Conservation (phyloP, 2,888 invertebrate genomes). For the Eupithecia pulchellata region DNA sequence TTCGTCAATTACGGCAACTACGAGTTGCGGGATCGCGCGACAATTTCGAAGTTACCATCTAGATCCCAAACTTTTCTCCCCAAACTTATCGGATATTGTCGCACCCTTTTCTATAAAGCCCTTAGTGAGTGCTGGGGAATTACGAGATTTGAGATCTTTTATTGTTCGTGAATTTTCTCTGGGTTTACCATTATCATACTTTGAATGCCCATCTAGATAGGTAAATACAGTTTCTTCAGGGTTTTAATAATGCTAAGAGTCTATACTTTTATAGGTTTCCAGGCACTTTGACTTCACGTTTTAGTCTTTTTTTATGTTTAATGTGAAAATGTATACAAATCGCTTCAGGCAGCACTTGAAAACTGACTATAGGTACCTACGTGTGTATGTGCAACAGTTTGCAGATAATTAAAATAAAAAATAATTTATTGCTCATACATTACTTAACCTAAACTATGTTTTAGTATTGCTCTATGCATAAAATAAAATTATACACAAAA, state of each 20-base stretch:
- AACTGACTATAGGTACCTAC: too few species aligned
- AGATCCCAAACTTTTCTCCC: slow-evolving; percentile 36
- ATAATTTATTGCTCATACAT: too few species aligned
- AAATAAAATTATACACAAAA: too few species aligned
- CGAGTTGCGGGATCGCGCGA: slow-evolving; percentile 30
- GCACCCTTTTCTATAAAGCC: slow-evolving; percentile 38
- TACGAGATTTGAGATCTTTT: not conserved
- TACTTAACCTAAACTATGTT: too few species aligned
- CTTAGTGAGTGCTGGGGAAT: not conserved
- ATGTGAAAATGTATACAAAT: too few species aligned
- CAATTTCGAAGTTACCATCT: slow-evolving; percentile 37
- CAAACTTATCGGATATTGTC: slow-evolving; percentile 38
- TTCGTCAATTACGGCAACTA: slow-evolving; percentile 44
- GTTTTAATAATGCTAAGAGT: not conserved
- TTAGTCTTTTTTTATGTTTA: too few species aligned
- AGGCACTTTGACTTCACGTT: too few species aligned
- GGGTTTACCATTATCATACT: not conserved
- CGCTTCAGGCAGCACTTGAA: too few species aligned
- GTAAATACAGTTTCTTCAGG: not conserved
- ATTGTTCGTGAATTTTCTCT: not conserved
- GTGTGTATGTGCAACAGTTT: too few species aligned
- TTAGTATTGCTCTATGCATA: too few species aligned
- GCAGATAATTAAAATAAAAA: too few species aligned
- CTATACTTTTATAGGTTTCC: not conserved
- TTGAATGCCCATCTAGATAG: too few species aligned